Base-by-base conservation (phyloP, 92 coral and sea anemone genomes). In the Micromussa lordhowensis region DNA sequence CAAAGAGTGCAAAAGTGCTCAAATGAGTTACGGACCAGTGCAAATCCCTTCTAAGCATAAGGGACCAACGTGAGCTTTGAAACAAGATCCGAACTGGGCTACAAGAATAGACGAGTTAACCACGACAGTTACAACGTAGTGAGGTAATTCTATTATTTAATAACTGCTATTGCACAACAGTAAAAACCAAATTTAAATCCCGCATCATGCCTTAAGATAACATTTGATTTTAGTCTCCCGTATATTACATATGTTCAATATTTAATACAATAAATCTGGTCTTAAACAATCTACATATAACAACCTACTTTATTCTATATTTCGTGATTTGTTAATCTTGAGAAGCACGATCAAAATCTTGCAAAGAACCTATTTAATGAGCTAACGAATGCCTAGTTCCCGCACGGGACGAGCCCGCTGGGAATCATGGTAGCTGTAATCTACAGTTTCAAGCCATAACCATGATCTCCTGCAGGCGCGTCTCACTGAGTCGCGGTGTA, bases 211-310 rank as follows among this genome's bases (percentile, higher is more conserved):
- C 75, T 3, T 31, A 68, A 70, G 5, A 70, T 12, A 11, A 28
- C 34, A 68, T 21, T 63, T 63, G 24, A 63, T 64, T 64, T 64
- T 3, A 40, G 7, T 44, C 10, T 44, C 4, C 30, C 6, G 19
- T 70, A 70, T 26, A 77, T 48, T 77, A 51, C 61, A 22, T 77
- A n/a, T 78, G n/a, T 78, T 53, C 44, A 78, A 73, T 78, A 16
- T 78, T 78, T 44, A 15, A 3, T 26, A 9, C 59, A 78, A n/a
- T 5, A 16, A 26, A 77, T 19, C 53, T 44, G 12, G 51, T 13
- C 17, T n/a, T 24, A 29, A n/a, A n/a, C n/a, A 78, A 35, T 77
- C 61, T 53, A 49, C 31, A 17, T 15, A 8, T 49, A 53, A 30
- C 68, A 53, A 78, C 55, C 40, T 29, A 78, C 68, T 53, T 28